These are phyloP conservation scores for Poecilobothrus nobilitatus DNA, from an alignment of 2,888 invertebrate species.

Conservation along the genomic window DNA sequence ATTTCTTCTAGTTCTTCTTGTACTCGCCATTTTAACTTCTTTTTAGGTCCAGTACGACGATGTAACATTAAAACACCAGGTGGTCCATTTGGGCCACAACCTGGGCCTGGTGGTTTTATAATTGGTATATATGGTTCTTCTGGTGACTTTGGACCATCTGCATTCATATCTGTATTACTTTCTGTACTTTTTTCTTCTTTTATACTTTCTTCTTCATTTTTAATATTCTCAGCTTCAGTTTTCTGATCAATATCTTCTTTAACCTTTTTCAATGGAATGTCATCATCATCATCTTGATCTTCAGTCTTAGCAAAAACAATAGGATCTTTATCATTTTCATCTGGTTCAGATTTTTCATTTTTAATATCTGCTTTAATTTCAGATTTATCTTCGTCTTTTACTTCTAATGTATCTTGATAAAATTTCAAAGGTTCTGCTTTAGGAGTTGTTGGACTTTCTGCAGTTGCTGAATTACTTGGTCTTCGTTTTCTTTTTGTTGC, in stretches of 20 bases:
- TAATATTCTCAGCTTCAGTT: constrained; percentile 27
- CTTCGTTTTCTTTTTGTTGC: constrained; percentile 71
- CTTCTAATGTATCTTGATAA: constrained; percentile 83
- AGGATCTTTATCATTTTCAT: constrained; percentile 29
- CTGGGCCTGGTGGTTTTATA: constrained; percentile 37
- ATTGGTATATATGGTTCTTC: constrained; percentile 20
- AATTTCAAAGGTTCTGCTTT: constrained; percentile 61
- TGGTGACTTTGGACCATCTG: constrained; percentile 29
- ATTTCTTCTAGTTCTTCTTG: constrained; percentile 72
- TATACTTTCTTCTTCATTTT: constrained; percentile 32
- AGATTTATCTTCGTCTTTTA: constrained; percentile 35
- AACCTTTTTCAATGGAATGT: constrained; percentile 40
- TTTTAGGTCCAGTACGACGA: constrained; percentile 69
- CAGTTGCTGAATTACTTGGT: constrained; percentile 49
- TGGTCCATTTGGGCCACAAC: constrained; percentile 52
- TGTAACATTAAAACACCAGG: constrained; percentile 65
- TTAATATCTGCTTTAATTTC: constrained; percentile 46
- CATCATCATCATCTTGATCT: constrained; percentile 42
- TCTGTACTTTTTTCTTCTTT: constrained; percentile 29
- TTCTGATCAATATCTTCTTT: constrained; percentile 42
- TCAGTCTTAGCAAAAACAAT: constrained; percentile 29
- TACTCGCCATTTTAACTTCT: constrained; percentile 71
- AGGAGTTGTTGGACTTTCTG: constrained; percentile 43
- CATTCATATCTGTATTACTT: constrained; percentile 23
- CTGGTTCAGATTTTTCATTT: constrained; percentile 47